phyloP scores from a whole-genome alignment of 2,797 vertebrate species.

The Smutsia temminckii region DNA sequence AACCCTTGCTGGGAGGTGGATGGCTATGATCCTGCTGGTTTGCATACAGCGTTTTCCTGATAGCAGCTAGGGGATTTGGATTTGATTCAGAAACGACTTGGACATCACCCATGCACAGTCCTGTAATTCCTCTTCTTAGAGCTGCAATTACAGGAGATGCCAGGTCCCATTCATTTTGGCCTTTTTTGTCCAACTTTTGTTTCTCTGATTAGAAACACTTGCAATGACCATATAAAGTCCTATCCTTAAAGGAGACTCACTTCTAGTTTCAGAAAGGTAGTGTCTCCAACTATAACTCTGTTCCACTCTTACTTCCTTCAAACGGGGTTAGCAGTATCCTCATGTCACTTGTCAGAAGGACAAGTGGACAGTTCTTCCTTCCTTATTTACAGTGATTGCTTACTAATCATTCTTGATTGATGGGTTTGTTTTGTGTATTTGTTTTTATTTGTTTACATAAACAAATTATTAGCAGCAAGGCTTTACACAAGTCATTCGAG shows the following conservation, averaged over 20 bases:
- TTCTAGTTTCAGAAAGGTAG: slow-evolving; percentile 45
- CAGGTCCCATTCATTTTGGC: slow-evolving; percentile 69
- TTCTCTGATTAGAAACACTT: slow-evolving; percentile 70
- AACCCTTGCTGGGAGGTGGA: not conserved
- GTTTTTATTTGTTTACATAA: not conserved
- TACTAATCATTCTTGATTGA: not conserved
- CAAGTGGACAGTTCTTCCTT: not conserved
- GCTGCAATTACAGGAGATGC: slow-evolving; percentile 59
- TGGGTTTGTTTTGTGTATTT: not conserved
- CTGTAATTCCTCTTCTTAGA: slow-evolving; percentile 70
- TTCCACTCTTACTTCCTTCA: not conserved
- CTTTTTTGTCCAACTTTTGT: slow-evolving; percentile 77
- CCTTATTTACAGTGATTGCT: not conserved
- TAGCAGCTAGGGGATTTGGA: slow-evolving; percentile 53
- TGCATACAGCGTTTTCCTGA: slow-evolving; percentile 35
- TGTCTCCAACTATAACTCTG: not conserved
- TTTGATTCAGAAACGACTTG: slow-evolving; percentile 72
- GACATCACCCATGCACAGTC: slow-evolving; percentile 64
- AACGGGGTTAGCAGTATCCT: not conserved
- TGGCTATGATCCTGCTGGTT: not conserved
- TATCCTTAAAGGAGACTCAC: slow-evolving; percentile 44
- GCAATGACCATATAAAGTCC: slow-evolving; percentile 69
- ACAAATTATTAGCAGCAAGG: not conserved
- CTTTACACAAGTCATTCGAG: not conserved
- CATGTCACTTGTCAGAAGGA: not conserved